phyloP scores from a whole-genome alignment of 2,113 vertebrate genomes.

The Callocephalon fimbriatum region DNA sequence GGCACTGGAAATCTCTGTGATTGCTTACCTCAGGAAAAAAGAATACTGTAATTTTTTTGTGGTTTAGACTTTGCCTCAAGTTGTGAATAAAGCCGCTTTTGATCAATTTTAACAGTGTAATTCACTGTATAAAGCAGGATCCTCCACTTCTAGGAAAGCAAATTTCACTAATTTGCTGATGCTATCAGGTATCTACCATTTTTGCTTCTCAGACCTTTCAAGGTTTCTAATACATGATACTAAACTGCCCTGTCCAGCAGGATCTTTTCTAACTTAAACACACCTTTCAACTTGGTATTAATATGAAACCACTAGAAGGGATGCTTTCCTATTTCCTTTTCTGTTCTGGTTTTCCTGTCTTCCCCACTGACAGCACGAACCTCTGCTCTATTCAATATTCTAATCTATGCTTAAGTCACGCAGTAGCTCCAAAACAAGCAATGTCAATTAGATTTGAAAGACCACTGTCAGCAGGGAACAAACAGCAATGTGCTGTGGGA shows the following conservation, averaged over 20 bases:
- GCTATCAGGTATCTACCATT: not conserved
- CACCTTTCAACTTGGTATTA: not conserved
- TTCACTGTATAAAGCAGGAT: not conserved
- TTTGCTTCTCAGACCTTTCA: not conserved
- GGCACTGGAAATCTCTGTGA: not conserved
- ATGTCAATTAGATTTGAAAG: not conserved
- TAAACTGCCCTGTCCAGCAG: not conserved
- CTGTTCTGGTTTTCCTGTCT: not conserved
- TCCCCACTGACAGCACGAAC: not conserved
- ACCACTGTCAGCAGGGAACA: not conserved
- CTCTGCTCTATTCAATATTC: not conserved
- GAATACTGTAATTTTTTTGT: not conserved
- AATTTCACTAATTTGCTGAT: not conserved
- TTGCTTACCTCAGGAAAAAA: not conserved
- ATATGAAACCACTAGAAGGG: not conserved
- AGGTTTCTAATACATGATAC: accelerated
- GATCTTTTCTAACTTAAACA: not conserved
- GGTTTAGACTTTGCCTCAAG: not conserved
- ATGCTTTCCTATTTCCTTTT: not conserved
- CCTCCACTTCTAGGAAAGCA: not conserved
- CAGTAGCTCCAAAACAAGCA: not conserved
- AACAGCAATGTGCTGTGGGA: not conserved
- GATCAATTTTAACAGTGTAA: not conserved
- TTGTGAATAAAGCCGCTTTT: not conserved
- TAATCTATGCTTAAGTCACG: not conserved